A percentile compares a stretch with the other conserved stretches of the same genome.
Conservation (phyloP, 2,888 invertebrate species). For the Eupithecia pulchellata region DNA sequence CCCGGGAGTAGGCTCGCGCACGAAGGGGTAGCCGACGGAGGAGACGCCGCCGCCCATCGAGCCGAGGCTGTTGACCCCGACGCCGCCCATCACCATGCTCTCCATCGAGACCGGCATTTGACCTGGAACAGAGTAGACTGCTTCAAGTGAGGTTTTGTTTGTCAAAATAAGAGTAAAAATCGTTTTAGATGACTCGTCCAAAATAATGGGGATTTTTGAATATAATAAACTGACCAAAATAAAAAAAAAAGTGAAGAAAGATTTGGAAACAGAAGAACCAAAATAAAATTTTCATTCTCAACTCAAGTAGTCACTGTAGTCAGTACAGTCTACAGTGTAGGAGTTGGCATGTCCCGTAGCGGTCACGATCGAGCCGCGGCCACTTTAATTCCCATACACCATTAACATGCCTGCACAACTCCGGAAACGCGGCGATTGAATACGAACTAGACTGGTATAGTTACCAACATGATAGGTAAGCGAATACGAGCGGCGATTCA, state of each 20-base stretch:
- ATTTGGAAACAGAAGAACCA: not conserved
- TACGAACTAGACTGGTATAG: constrained; percentile 49
- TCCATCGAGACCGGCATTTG: constrained; percentile 87
- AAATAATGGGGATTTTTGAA: not conserved
- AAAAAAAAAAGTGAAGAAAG: not conserved
- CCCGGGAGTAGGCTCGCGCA: constrained; percentile 93
- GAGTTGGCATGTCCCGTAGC: constrained; percentile 1
- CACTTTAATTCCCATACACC: constrained; percentile 55
- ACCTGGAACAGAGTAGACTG: constrained; percentile 76
- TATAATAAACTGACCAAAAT: not conserved
- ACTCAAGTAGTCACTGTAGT: no score
- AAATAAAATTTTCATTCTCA: no score
- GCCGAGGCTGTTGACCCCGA: constrained; percentile 88
- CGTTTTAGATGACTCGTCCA: not conserved
- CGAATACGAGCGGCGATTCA: not conserved
- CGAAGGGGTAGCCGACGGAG: constrained; percentile 92
- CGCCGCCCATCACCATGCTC: constrained; percentile 88
- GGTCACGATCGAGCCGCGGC: not conserved
- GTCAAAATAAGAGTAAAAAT: constrained; percentile 2
- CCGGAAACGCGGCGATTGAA: constrained; percentile 63
- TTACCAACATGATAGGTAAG: not conserved
- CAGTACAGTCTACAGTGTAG: not conserved
- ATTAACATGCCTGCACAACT: constrained; percentile 58
- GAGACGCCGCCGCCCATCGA: constrained; percentile 86
- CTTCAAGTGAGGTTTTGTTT: constrained; percentile 34